Percentiles rank a stretch among this genome's conserved stretches.
These are phyloP conservation scores for Glossophaga mutica DNA, from an alignment of 2,797 vertebrate species.

Conservation along the genomic window DNA sequence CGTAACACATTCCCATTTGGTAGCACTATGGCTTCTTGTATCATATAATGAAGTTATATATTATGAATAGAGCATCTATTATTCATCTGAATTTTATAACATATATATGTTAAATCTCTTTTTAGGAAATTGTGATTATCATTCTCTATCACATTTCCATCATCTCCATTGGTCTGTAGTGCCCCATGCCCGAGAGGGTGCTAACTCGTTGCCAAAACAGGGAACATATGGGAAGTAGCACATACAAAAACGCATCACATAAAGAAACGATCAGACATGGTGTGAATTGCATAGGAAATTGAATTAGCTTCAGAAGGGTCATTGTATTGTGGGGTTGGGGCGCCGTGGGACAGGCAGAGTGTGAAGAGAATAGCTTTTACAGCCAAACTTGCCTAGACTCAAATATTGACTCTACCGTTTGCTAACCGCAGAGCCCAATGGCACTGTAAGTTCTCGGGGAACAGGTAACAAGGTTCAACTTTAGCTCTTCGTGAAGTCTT, in stretches of 20 bases:
- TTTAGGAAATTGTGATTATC: background rate
- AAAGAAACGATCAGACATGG: background rate
- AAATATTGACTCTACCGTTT: background rate
- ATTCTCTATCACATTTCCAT: background rate
- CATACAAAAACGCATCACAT: background rate
- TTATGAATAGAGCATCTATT: background rate
- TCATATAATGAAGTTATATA: background rate
- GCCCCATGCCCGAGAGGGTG: background rate
- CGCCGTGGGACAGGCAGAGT: background rate
- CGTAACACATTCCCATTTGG: background rate
- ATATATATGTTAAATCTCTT: background rate
- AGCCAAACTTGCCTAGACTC: background rate
- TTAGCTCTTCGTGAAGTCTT: background rate
- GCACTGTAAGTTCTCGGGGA: background rate
- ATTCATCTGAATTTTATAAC: background rate
- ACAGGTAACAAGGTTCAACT: background rate
- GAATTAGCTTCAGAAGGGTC: background rate
- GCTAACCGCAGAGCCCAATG: background rate
- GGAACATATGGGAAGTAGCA: background rate
- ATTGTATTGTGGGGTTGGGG: background rate
- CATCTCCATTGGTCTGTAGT: background rate
- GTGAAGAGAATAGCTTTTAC: background rate
- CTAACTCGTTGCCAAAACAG: background rate
- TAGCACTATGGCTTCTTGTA: background rate
- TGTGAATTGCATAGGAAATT: background rate